A percentile compares a stretch with the other conserved stretches of the same genome.
phyloP scores from a whole-genome alignment of 1,140 invertebrate species.

The Temnothorax longispinosus region DNA sequence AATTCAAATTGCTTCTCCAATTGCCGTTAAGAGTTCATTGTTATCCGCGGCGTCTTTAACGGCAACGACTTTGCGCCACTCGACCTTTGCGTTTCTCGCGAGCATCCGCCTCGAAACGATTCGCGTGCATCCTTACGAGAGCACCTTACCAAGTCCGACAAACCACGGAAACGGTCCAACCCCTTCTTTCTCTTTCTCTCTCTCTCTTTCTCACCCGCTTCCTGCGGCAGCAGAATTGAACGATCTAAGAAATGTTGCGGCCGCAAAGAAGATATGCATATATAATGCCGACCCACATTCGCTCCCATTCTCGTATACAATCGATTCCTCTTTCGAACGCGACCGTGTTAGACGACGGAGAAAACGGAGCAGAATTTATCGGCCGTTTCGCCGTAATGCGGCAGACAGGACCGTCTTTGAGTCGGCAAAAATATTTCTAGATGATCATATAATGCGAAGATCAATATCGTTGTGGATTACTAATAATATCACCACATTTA shows the following conservation, averaged over 20 bases:
- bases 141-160: slow-evolving; percentile 13
- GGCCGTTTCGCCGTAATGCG: slow-evolving; percentile 13
- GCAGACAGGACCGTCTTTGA: slow-evolving; percentile 12
- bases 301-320: slow-evolving; percentile 49
- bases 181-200: background rate
- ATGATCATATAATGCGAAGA: background rate
- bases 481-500: background rate
- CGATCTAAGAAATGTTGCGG: slow-evolving; percentile 22
- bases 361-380: slow-evolving; percentile 38
- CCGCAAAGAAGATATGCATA: slow-evolving; percentile 44
- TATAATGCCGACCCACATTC: slow-evolving; percentile 36
- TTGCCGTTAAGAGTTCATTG: slow-evolving; percentile 57
- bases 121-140: slow-evolving; percentile 33
- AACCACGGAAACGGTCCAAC: slow-evolving; percentile 5
- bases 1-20: slow-evolving; percentile 59
- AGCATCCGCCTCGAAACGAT: slow-evolving; percentile 43
- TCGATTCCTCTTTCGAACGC: slow-evolving; percentile 54
- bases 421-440: background rate
- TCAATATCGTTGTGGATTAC: background rate
- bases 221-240: slow-evolving; percentile 19
- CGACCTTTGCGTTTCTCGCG: slow-evolving; percentile 51
- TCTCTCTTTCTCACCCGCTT: background rate
- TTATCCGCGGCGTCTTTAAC: slow-evolving; percentile 62
- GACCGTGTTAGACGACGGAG: slow-evolving; percentile 1
- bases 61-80: slow-evolving; percentile 59